A percentile compares a stretch with the other conserved stretches of the same genome.
These are phyloP conservation scores for Rhimphoctona megacephalus DNA, from an alignment of 2,888 invertebrate genomes.

Conservation along the genomic window DNA sequence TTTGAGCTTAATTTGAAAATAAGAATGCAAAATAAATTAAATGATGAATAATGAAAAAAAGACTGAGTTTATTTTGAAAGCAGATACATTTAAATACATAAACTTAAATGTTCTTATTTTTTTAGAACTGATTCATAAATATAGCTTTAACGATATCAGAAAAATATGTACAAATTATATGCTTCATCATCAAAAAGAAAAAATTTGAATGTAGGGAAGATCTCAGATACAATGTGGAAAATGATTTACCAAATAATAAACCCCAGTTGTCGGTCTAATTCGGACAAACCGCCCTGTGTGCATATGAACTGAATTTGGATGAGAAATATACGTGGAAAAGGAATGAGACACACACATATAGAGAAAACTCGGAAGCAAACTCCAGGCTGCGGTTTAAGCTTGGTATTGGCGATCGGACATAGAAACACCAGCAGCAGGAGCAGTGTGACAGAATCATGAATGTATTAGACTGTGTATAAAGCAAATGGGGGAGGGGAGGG, in stretches of 20 bases:
- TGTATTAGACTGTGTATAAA: constrained; percentile 15
- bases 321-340: constrained; percentile 26
- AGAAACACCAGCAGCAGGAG: constrained; percentile 17
- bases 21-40: neutral
- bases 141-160: neutral
- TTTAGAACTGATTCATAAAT: neutral
- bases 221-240: neutral
- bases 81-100: neutral
- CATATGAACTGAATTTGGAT: constrained; percentile 25
- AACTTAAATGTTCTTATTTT: neutral
- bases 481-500: neutral
- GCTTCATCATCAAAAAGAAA: neutral
- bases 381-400: constrained; percentile 22
- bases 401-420: constrained; percentile 37
- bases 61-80: neutral
- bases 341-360: constrained; percentile 26
- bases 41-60: neutral
- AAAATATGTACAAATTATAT: neutral
- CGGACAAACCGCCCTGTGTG: neutral
- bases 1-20: neutral
- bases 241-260: neutral
- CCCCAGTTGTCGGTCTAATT: neutral
- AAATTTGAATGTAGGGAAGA: neutral
- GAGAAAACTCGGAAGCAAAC: constrained; percentile 52
- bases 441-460: constrained; percentile 32